A percentile compares a stretch with the other conserved stretches of the same genome.
Conservation (phyloP, 2,797 vertebrate species). For the Anolis apletophallus region DNA sequence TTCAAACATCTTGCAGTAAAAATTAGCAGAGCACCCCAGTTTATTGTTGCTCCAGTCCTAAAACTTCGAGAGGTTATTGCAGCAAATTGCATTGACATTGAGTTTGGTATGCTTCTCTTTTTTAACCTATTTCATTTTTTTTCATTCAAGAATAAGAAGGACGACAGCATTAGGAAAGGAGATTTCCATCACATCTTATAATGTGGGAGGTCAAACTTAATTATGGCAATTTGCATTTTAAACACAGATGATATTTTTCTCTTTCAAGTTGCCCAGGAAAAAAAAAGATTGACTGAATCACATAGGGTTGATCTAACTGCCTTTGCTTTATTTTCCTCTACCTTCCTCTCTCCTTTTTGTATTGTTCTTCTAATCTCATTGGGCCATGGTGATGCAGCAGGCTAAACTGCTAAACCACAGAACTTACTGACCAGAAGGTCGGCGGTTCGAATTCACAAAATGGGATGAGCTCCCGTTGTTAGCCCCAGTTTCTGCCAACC, state of each 20-base stretch:
- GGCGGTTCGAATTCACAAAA: too few species aligned
- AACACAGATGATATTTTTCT: slow-evolving; percentile 43
- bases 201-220: slow-evolving; percentile 70
- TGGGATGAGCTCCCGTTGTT: too few species aligned
- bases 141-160: slow-evolving; percentile 56
- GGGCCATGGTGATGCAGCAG: too few species aligned
- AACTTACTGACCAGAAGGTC: too few species aligned
- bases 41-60: slow-evolving; percentile 8
- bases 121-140: slow-evolving; percentile 70
- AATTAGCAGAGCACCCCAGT: slow-evolving; percentile 38
- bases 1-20: slow-evolving; percentile 67
- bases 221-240: slow-evolving; percentile 67
- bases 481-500: too few species aligned
- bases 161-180: slow-evolving; percentile 56
- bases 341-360: neutral
- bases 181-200: slow-evolving; percentile 68
- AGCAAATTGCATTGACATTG: slow-evolving; percentile 64
- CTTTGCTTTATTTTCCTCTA: neutral
- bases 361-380: neutral
- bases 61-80: slow-evolving; percentile 47
- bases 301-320: neutral
- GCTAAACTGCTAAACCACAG: too few species aligned
- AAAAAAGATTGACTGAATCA: too few species aligned
- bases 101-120: slow-evolving; percentile 66
- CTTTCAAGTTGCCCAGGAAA: neutral